A percentile compares a stretch with the other conserved stretches of the same genome.
Evolutionary conservation across 2,797 vertebrate species (phyloP).

Genomic region (Rhinichthys osculus): DNA sequence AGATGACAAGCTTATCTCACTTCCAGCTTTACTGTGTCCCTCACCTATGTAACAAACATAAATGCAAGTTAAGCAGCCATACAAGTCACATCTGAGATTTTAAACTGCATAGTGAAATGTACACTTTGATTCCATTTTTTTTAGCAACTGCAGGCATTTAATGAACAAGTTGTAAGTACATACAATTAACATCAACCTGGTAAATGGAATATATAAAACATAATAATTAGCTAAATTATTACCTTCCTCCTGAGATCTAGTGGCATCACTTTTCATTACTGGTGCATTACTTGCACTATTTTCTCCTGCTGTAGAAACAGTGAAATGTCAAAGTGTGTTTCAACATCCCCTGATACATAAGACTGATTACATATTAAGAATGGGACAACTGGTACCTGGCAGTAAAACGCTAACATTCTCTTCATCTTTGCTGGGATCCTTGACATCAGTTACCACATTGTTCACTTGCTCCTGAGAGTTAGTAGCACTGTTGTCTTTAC

Average conservation of each 20-base stretch:
- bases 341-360: background rate
- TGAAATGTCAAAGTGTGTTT: background rate
- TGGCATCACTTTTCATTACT: too few relatives aligned
- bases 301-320: background rate
- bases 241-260: too few relatives aligned
- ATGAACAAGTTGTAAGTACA: background rate
- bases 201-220: too few relatives aligned
- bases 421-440: background rate
- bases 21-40: background rate
- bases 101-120: too few relatives aligned
- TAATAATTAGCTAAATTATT: too few relatives aligned
- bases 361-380: background rate
- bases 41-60: background rate
- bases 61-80: too few relatives aligned
- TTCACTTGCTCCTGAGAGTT: background rate
- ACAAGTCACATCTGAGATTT: too few relatives aligned
- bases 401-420: rapidly evolving
- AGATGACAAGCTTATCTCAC: background rate
- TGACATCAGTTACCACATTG: background rate
- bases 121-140: too few relatives aligned
- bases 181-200: background rate
- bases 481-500: rapidly evolving
- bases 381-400: background rate
- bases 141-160: too few relatives aligned
- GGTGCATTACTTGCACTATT: too few relatives aligned